phyloP scores from a whole-genome alignment of 1,140 invertebrate species.

The Himalopsyche phryganea region DNA sequence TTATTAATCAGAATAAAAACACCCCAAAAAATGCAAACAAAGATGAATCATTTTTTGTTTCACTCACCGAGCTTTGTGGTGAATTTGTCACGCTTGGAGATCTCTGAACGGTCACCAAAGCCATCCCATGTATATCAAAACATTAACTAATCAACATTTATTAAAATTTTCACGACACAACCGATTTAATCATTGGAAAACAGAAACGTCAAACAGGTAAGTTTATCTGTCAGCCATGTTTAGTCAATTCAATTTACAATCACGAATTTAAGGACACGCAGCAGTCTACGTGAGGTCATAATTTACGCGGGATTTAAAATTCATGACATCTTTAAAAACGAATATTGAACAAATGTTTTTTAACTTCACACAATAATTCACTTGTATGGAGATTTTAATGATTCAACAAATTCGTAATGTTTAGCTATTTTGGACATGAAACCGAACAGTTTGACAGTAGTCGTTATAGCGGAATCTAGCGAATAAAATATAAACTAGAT shows the following conservation, averaged over 20 bases:
- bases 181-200: slow-evolving; percentile 4
- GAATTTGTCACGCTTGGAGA: slow-evolving; percentile 59
- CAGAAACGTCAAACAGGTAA: slow-evolving; percentile 20
- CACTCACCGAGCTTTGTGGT: slow-evolving; percentile 52
- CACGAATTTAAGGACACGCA: slow-evolving; percentile 6
- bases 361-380: background rate
- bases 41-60: background rate
- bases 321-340: background rate
- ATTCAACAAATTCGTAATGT: no score
- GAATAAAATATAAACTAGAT: no score
- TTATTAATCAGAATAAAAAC: no score
- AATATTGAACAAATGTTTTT: slow-evolving; percentile 2
- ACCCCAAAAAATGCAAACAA: background rate
- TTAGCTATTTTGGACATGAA: no score
- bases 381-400: no score
- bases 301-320: slow-evolving; percentile 3
- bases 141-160: slow-evolving; percentile 20
- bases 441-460: no score
- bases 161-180: slow-evolving; percentile 17
- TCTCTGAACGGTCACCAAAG: slow-evolving; percentile 63
- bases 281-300: slow-evolving; percentile 12
- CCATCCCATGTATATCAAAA: slow-evolving; percentile 45
- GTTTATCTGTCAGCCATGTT: slow-evolving; percentile 28
- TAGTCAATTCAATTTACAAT: slow-evolving; percentile 25
- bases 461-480: no score